Conservation (phyloP, 2,888 invertebrate genomes). For the Tachystola acroxantha region DNA sequence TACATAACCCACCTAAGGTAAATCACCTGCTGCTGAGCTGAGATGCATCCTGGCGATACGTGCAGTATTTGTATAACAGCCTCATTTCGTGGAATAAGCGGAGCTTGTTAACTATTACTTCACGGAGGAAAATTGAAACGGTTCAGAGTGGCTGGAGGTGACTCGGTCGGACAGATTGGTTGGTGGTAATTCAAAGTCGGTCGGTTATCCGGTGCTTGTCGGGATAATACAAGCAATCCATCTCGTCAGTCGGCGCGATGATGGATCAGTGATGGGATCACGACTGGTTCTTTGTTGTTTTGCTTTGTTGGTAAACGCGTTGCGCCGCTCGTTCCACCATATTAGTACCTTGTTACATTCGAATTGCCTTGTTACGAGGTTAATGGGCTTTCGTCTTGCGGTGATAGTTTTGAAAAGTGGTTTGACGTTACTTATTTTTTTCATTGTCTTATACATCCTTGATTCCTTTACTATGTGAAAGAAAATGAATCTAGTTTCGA, state of each 20-base stretch:
- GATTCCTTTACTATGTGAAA: not conserved
- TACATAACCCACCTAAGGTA: conserved; percentile 27
- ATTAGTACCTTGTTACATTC: conserved; percentile 66
- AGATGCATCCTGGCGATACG: conserved; percentile 28
- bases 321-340: conserved; percentile 49
- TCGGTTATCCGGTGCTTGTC: conserved; percentile 54
- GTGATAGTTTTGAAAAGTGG: conserved; percentile 36
- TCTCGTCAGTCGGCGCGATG: conserved; percentile 58
- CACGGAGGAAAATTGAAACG: conserved; percentile 41
- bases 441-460: conserved; percentile 2
- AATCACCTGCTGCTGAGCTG: conserved; percentile 35
- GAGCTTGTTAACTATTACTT: conserved; percentile 43
- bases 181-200: conserved; percentile 57
- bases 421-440: conserved; percentile 12
- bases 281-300: conserved; percentile 67
- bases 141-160: conserved; percentile 35
- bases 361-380: conserved; percentile 56
- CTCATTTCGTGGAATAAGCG: conserved; percentile 34
- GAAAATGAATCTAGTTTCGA: conserved; percentile 3
- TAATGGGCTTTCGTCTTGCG: conserved; percentile 46
- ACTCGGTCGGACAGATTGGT: conserved; percentile 61
- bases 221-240: conserved; percentile 68
- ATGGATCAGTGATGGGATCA: conserved; percentile 71
- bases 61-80: conserved; percentile 32
- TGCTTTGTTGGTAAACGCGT: conserved; percentile 61